These are phyloP conservation scores for Eubasilissa splendida DNA, from an alignment of 2,888 invertebrate species.

Conservation along the genomic window DNA sequence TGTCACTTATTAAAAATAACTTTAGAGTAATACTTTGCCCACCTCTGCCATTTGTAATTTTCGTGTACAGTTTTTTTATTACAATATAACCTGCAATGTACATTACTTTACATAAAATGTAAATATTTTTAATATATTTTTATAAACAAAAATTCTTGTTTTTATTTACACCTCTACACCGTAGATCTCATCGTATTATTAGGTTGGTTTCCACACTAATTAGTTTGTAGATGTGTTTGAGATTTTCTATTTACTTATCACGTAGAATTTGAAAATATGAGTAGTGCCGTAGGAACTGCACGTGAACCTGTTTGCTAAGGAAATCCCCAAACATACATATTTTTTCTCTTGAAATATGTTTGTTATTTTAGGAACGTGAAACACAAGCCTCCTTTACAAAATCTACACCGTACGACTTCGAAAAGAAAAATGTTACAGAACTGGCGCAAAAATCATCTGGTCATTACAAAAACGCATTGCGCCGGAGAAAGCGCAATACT, in stretches of 20 bases:
- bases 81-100: conserved; percentile 54
- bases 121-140: conserved; percentile 52
- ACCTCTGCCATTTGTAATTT: conserved; percentile 55
- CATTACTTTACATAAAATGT: conserved; percentile 54
- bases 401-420: conserved; percentile 22
- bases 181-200: background rate
- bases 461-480: conserved; percentile 53
- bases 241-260: background rate
- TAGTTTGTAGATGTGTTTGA: background rate
- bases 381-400: conserved; percentile 53
- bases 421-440: conserved; percentile 38
- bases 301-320: background rate
- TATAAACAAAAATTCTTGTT: conserved; percentile 51
- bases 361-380: conserved; percentile 54
- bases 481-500: conserved; percentile 44
- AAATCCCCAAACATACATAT: background rate
- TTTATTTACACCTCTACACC: conserved; percentile 30
- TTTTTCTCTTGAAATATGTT: conserved; percentile 32
- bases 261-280: conserved; percentile 4
- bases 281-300: background rate
- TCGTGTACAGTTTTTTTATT: conserved; percentile 50
- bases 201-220: background rate
- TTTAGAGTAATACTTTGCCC: conserved; percentile 51
- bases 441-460: conserved; percentile 43
- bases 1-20: conserved; percentile 55